These are phyloP conservation scores for Tipula lateralis DNA, from an alignment of 2,888 invertebrate species.

Conservation along the genomic window DNA sequence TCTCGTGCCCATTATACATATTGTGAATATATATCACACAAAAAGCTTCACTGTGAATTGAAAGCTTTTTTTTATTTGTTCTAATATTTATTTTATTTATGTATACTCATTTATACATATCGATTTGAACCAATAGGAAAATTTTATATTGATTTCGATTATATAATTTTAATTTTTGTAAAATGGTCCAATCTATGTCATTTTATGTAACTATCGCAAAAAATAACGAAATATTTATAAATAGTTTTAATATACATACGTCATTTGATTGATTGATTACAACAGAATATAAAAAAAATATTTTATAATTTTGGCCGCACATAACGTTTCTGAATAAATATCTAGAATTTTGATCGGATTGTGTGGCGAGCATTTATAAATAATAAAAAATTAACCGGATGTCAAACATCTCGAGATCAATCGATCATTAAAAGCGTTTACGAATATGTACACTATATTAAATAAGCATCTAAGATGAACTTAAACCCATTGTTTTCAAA, in stretches of 20 bases:
- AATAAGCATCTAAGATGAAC: neutral
- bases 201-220: neutral
- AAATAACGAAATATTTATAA: neutral
- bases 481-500: neutral
- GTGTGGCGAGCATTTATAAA: neutral
- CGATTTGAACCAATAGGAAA: neutral
- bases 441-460: neutral
- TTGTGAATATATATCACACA: neutral
- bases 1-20: neutral
- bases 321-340: neutral
- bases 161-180: neutral
- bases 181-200: too few species aligned
- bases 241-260: neutral
- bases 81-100: neutral
- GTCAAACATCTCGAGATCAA: neutral
- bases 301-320: neutral
- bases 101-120: neutral
- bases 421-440: neutral
- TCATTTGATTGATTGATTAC: neutral
- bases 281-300: too few species aligned
- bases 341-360: neutral
- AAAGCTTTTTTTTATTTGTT: neutral
- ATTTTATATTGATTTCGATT: neutral
- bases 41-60: neutral
- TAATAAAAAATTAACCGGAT: neutral